phyloP scores from a whole-genome alignment of 2,888 invertebrate genomes.

The Leptopilina drosophilae region DNA sequence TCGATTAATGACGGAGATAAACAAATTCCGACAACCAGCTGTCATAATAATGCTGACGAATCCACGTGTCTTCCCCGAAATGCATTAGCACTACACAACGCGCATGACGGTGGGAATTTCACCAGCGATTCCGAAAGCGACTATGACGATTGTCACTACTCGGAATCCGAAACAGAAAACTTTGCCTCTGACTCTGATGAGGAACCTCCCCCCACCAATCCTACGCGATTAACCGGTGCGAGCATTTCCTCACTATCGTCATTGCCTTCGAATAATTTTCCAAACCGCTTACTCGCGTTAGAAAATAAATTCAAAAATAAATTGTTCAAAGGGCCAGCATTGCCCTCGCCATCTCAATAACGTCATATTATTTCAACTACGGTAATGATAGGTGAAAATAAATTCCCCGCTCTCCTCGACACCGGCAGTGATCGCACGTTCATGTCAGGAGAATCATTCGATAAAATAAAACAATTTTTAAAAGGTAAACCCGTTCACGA shows the following conservation, averaged over 20 bases:
- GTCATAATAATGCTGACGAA: background rate
- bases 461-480: too few relatives aligned
- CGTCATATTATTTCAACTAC: background rate
- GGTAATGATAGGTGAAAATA: background rate
- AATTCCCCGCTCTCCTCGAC: background rate
- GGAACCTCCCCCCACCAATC: background rate
- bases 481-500: too few relatives aligned
- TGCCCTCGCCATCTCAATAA: background rate
- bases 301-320: too few relatives aligned
- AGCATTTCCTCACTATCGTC: too few relatives aligned
- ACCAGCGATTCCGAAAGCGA: background rate
- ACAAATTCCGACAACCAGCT: background rate
- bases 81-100: background rate
- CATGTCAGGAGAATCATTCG: too few relatives aligned
- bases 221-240: too few relatives aligned
- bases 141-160: background rate
- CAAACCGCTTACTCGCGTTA: too few relatives aligned
- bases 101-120: background rate
- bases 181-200: background rate
- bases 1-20: too few relatives aligned
- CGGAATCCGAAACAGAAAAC: background rate
- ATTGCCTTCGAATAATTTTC: too few relatives aligned
- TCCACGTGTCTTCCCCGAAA: background rate
- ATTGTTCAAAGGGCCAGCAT: background rate
- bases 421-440: too few relatives aligned